These are phyloP conservation scores for Vulpes vulpes DNA, from an alignment of 2,113 vertebrate species.

Conservation along the genomic window DNA sequence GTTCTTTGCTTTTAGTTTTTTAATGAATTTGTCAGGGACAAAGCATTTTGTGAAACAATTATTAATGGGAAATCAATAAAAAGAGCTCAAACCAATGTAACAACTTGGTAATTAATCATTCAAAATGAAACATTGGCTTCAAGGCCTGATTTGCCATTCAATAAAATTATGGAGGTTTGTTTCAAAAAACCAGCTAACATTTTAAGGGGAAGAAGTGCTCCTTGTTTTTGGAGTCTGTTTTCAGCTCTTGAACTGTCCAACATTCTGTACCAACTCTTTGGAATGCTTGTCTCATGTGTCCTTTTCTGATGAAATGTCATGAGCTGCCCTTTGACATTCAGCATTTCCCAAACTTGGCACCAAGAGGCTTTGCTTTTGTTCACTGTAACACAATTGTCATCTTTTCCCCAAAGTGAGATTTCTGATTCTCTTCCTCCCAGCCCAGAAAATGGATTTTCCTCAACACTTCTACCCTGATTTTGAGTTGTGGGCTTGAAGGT, in stretches of 20 bases:
- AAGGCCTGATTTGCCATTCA: background rate
- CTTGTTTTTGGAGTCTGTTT: background rate
- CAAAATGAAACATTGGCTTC: background rate
- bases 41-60: background rate
- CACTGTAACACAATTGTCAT: background rate
- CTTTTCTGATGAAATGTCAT: slow-evolving; percentile 39
- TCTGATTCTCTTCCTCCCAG: background rate
- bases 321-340: slow-evolving; percentile 43
- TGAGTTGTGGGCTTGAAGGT: background rate
- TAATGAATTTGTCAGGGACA: background rate
- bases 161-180: background rate
- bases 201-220: background rate
- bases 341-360: background rate
- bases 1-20: background rate
- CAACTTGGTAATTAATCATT: background rate
- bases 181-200: background rate
- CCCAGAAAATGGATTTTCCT: background rate
- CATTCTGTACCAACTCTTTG: background rate
- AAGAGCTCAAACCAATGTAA: background rate
- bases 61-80: background rate
- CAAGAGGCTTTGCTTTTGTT: background rate
- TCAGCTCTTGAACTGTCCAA: background rate
- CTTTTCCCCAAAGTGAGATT: background rate
- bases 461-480: background rate
- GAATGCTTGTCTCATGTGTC: background rate